Percentiles rank a stretch among this genome's conserved stretches.
These are phyloP conservation scores for Sebastes fasciatus DNA, from an alignment of 2,113 vertebrate genomes.

Conservation along the genomic window DNA sequence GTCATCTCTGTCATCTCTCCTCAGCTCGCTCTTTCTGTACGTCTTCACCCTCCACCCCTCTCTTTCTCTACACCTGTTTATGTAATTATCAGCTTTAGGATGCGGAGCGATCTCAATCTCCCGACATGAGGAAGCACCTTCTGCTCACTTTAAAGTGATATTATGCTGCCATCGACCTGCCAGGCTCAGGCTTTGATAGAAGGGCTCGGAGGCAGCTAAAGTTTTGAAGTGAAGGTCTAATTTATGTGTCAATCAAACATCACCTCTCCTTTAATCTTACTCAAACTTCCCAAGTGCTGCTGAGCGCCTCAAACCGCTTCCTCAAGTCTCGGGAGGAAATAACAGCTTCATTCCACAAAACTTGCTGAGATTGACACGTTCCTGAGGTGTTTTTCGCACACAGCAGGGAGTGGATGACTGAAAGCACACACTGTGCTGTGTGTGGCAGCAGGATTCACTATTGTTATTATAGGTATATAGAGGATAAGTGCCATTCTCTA, in stretches of 20 bases:
- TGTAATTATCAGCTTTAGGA: conserved; percentile 3
- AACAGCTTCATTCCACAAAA: neutral
- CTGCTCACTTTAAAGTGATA: neutral
- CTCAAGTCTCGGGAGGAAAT: conserved; percentile 21
- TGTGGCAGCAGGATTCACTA: neutral
- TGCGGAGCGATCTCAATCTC: neutral
- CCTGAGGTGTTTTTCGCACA: neutral
- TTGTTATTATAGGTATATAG: neutral
- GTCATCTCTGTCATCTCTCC: no score
- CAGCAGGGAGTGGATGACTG: neutral
- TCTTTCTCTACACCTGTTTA: neutral
- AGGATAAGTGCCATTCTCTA: neutral
- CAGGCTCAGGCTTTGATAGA: neutral
- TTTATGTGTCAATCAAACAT: conserved; percentile 6
- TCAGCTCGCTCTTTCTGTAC: no score
- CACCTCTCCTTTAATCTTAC: neutral
- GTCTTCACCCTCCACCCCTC: neutral
- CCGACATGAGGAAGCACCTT: neutral
- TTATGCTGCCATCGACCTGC: fast-evolving
- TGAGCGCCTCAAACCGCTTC: neutral
- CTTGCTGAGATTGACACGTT: neutral
- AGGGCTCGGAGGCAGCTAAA: neutral
- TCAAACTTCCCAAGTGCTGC: neutral
- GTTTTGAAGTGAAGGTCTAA: conserved; percentile 4
- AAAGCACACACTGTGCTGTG: neutral